phyloP scores from a whole-genome alignment of 2,113 vertebrate genomes.

The Thunnus maccoyii region DNA sequence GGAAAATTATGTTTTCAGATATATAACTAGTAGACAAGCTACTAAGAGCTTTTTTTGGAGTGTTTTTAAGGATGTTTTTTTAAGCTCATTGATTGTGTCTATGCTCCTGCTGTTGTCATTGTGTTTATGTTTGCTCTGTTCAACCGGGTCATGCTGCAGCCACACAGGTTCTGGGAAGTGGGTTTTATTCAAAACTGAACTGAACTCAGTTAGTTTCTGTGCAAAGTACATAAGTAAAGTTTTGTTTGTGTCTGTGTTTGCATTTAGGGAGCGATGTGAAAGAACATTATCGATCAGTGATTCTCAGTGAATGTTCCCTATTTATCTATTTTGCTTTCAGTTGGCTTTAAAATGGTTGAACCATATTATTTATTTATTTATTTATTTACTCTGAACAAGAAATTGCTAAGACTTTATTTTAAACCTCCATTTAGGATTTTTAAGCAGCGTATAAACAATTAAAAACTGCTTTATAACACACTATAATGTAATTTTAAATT shows the following conservation, averaged over 20 bases:
- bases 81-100: background rate
- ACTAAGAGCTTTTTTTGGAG: background rate
- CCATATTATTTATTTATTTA: no score
- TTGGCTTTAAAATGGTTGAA: no score
- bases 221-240: background rate
- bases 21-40: background rate
- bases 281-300: background rate
- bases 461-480: no score
- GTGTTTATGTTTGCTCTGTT: background rate
- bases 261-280: background rate
- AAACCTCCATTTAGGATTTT: background rate
- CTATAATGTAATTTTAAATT: no score
- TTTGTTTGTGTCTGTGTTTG: background rate
- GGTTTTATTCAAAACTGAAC: slow-evolving; percentile 6
- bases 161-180: background rate
- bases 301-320: no score
- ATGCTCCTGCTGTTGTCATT: background rate
- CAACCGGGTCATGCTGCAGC: background rate
- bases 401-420: background rate
- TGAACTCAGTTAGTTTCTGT: background rate
- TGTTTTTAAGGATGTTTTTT: background rate
- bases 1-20: background rate
- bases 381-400: background rate
- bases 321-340: no score
- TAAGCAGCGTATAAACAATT: no score